A percentile compares a stretch with the other conserved stretches of the same genome.
Evolutionary conservation across 2,113 vertebrate genomes (phyloP).

Genomic region (Tricholaema leucomelas): DNA sequence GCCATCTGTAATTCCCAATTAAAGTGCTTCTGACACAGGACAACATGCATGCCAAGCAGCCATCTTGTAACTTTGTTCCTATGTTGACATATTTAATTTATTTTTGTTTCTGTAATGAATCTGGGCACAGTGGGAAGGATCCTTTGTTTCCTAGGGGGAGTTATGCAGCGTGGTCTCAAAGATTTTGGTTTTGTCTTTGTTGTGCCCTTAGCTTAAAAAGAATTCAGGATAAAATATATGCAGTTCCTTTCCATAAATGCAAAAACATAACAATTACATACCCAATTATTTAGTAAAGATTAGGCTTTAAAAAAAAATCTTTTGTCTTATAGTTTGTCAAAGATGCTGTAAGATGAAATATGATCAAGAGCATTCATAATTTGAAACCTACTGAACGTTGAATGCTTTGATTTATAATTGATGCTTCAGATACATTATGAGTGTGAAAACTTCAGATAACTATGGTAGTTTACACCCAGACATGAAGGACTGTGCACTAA

Average conservation of each 20-base stretch:
- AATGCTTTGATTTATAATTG: conserved; percentile 72
- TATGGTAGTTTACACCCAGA: conserved; percentile 64
- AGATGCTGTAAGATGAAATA: conserved; percentile 60
- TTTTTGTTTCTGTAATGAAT: not conserved
- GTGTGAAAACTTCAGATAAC: conserved; percentile 58
- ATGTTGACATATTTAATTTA: not conserved
- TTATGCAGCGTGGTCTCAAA: not conserved
- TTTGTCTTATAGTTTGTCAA: conserved; percentile 68
- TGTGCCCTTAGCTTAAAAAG: conserved; percentile 2
- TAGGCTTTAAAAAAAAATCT: conserved; percentile 61
- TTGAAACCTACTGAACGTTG: conserved; percentile 60
- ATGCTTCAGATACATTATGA: conserved; percentile 65
- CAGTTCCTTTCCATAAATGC: conserved; percentile 37
- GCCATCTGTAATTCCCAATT: conserved; percentile 31
- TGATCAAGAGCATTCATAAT: conserved; percentile 70
- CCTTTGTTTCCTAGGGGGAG: not conserved
- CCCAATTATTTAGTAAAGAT: conserved; percentile 72
- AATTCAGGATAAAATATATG: conserved; percentile 5
- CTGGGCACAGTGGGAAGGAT: not conserved
- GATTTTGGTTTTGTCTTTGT: not conserved
- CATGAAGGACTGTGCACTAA: conserved; percentile 52
- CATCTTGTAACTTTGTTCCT: not conserved
- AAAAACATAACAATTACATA: conserved; percentile 71
- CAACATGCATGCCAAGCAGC: not conserved
- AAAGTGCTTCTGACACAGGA: not conserved